Evolutionary conservation across 2,113 vertebrate species (phyloP).

Genomic region (Oenanthe melanoleuca): DNA sequence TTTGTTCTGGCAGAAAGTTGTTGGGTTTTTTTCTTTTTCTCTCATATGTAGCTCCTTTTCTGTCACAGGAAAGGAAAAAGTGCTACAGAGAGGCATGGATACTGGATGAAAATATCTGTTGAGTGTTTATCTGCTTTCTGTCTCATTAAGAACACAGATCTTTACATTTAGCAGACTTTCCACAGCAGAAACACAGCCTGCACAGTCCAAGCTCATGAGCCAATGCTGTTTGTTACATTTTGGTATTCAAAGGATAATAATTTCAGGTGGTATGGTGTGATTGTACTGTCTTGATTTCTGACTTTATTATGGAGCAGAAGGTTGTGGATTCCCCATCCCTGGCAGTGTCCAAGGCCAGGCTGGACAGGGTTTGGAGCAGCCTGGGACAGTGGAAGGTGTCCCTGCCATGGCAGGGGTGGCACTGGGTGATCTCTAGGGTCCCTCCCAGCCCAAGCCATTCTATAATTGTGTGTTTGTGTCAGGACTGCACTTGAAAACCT

Average conservation of each 20-base stretch:
- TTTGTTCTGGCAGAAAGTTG: conserved; percentile 30
- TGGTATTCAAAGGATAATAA: background rate
- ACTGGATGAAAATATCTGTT: background rate
- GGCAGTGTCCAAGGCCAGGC: background rate
- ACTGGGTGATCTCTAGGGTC: background rate
- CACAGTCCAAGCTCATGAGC: background rate
- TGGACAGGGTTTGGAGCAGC: background rate
- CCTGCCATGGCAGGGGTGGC: background rate
- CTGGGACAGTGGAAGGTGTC: background rate
- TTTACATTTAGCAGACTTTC: background rate
- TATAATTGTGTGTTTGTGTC: background rate
- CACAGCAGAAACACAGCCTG: background rate
- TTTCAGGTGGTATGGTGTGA: background rate
- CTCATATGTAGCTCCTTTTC: background rate
- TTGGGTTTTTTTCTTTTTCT: background rate
- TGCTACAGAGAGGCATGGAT: background rate
- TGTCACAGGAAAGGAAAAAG: background rate
- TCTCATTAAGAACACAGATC: background rate
- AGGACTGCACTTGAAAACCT: background rate
- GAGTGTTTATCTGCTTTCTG: background rate
- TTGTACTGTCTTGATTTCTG: background rate
- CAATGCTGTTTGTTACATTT: background rate
- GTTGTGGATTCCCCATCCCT: background rate
- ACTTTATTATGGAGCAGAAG: background rate
- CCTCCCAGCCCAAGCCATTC: background rate